These are phyloP conservation scores for Callaeas wilsoni DNA, from an alignment of 2,113 vertebrate genomes.

Conservation along the genomic window DNA sequence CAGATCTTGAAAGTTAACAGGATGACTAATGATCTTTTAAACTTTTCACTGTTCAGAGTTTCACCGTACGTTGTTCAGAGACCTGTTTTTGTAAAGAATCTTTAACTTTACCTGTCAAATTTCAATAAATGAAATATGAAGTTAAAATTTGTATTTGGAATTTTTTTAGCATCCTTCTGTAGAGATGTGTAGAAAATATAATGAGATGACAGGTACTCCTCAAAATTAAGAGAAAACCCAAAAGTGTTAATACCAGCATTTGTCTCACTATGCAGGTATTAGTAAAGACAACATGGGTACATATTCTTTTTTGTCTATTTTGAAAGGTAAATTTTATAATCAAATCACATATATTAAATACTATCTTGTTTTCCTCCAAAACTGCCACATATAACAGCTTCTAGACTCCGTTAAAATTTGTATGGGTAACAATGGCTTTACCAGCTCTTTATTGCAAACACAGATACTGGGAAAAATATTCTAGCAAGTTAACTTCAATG, in stretches of 20 bases:
- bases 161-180: not conserved
- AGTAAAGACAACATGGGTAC: not conserved
- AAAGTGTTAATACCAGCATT: not conserved
- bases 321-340: not conserved
- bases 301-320: not conserved
- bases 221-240: not conserved
- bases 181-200: not conserved
- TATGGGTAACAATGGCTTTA: not conserved
- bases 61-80: not conserved
- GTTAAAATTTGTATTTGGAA: not conserved
- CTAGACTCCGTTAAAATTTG: not conserved
- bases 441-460: not conserved
- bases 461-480: not conserved
- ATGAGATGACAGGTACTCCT: not conserved
- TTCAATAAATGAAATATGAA: not conserved
- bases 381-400: not conserved
- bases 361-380: not conserved
- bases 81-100: not conserved
- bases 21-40: not conserved
- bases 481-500: not conserved
- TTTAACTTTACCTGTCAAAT: not conserved
- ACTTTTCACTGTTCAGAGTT: not conserved
- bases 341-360: not conserved
- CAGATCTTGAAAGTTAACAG: not conserved
- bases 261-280: not conserved